Conservation (phyloP, 1,140 invertebrate genomes). For the Bacillus rossius region DNA sequence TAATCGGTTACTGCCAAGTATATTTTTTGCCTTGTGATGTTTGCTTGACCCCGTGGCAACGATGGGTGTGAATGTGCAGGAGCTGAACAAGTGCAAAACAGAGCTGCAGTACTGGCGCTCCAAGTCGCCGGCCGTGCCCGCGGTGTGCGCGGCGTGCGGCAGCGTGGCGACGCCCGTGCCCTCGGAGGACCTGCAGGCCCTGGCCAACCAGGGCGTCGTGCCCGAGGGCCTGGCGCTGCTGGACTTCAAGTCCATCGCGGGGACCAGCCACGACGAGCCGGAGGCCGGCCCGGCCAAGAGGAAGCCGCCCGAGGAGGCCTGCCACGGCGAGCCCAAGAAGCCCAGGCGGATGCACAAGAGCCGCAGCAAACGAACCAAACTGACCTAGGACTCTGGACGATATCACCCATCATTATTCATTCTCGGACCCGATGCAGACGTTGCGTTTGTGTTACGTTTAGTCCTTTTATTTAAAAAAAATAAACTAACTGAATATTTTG, state of each 20-base stretch:
- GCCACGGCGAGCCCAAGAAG: background rate
- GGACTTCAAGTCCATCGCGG: background rate
- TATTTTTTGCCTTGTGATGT: too few species aligned
- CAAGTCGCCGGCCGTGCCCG: slow-evolving; percentile 67
- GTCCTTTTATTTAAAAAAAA: too few species aligned
- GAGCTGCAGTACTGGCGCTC: slow-evolving; percentile 85
- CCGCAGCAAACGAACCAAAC: background rate
- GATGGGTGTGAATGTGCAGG: too few species aligned
- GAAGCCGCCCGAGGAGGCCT: background rate
- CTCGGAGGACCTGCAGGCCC: slow-evolving; percentile 51
- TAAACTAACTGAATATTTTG: too few species aligned
- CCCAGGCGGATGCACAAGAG: slow-evolving; percentile 1
- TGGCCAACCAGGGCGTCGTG: slow-evolving; percentile 54
- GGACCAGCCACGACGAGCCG: background rate
- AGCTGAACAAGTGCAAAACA: slow-evolving; percentile 85
- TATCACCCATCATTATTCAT: too few species aligned
- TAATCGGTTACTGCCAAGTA: slow-evolving; percentile 4
- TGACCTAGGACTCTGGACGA: background rate
- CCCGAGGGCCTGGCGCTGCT: slow-evolving; percentile 41
- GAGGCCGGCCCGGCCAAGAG: background rate
- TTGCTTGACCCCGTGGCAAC: too few species aligned
- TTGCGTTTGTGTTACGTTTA: too few species aligned
- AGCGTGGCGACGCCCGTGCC: slow-evolving; percentile 37
- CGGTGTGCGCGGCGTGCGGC: slow-evolving; percentile 48
- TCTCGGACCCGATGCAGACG: too few species aligned